Evolutionary conservation across 1,140 invertebrate genomes (phyloP).

Genomic region (Cherax destructor): DNA sequence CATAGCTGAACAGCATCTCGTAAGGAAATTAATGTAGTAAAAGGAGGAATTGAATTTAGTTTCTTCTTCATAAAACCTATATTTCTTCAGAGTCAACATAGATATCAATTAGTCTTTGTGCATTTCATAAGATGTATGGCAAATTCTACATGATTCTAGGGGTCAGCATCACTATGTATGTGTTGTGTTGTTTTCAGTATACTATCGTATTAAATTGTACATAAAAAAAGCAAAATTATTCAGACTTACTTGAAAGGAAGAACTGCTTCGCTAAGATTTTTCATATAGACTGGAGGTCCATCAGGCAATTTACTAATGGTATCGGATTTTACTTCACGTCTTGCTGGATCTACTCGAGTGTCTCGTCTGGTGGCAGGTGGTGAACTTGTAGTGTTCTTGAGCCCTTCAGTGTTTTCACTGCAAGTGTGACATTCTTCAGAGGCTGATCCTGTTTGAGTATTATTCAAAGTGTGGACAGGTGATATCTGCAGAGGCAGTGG

Average conservation of each 20-base stretch:
- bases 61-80: too few relatives aligned
- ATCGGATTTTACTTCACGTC: conserved; percentile 66
- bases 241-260: conserved; percentile 46
- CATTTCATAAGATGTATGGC: too few relatives aligned
- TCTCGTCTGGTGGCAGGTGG: conserved; percentile 16
- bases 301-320: conserved; percentile 62
- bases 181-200: too few relatives aligned
- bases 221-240: background rate
- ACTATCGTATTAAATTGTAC: too few relatives aligned
- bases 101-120: too few relatives aligned
- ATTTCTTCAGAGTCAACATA: too few relatives aligned
- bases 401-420: background rate
- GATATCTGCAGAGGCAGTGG: background rate
- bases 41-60: too few relatives aligned
- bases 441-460: conserved; percentile 7
- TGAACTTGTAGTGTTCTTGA: background rate
- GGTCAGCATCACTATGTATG: too few relatives aligned
- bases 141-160: too few relatives aligned
- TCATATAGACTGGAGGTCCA: conserved; percentile 16
- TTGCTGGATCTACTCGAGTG: conserved; percentile 41
- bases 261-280: conserved; percentile 11
- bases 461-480: background rate
- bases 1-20: too few relatives aligned
- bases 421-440: background rate
- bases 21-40: too few relatives aligned